Evolutionary conservation across 2,888 invertebrate species (phyloP).

Genomic region (Rhopalosiphum nymphaeae): DNA sequence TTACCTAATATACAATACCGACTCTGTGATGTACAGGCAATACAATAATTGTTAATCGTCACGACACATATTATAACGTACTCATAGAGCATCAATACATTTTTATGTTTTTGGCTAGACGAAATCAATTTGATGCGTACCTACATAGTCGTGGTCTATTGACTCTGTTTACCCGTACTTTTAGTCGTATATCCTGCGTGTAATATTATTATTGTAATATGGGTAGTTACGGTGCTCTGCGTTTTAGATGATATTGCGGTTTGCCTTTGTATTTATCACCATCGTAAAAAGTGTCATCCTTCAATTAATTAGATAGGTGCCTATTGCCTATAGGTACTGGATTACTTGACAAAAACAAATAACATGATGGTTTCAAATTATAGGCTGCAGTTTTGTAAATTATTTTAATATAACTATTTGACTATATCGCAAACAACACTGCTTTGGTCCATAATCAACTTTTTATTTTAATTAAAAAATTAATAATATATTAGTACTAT

Average conservation of each 20-base stretch:
- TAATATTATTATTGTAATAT: not conserved
- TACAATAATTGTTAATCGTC: not conserved
- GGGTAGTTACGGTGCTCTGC: not conserved
- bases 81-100: not conserved
- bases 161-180: not conserved
- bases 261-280: not conserved
- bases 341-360: not conserved
- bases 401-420: not conserved
- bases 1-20: not conserved
- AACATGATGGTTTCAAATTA: not conserved
- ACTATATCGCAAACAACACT: not conserved
- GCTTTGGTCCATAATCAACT: not conserved
- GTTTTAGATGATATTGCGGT: conserved; percentile 7
- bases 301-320: not conserved
- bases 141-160: not conserved
- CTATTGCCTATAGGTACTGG: not conserved
- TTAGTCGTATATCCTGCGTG: not conserved
- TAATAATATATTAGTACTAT: not conserved
- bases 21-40: not conserved
- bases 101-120: not conserved
- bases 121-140: not conserved
- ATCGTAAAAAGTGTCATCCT: not conserved
- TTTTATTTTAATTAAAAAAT: not conserved
- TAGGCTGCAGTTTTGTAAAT: not conserved
- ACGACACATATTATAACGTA: not conserved